Percentiles rank a stretch among this genome's conserved stretches.
phyloP scores from a whole-genome alignment of 2,888 invertebrate species.

The Agrochola litura region DNA sequence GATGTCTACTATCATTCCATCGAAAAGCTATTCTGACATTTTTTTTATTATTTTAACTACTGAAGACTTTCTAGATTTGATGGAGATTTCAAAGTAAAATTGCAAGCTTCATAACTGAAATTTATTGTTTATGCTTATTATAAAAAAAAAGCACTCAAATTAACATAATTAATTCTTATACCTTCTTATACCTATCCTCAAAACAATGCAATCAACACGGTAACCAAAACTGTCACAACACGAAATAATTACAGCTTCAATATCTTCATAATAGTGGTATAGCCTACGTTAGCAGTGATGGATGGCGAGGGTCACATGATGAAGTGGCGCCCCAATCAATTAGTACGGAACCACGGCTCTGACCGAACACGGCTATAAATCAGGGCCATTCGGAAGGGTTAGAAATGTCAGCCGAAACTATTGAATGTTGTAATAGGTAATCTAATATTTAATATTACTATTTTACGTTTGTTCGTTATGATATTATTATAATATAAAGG shows the following conservation, averaged over 20 bases:
- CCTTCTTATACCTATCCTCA: not conserved
- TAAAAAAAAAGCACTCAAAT: too few species aligned
- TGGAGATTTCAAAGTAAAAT: too few species aligned
- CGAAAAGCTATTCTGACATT: too few species aligned
- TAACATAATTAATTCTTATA: not conserved
- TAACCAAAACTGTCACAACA: conserved; percentile 17
- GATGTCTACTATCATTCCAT: too few species aligned
- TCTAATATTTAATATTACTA: not conserved
- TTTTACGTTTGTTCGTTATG: too few species aligned
- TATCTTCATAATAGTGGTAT: conserved; percentile 8
- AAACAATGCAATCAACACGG: conserved; percentile 30
- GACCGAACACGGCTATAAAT: conserved; percentile 61
- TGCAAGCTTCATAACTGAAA: too few species aligned
- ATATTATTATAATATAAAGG: too few species aligned
- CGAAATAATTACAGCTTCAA: conserved; percentile 40
- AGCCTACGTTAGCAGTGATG: conserved; percentile 71
- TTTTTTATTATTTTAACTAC: too few species aligned
- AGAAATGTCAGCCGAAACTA: not conserved
- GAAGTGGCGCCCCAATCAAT: conserved; percentile 79
- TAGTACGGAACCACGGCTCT: conserved; percentile 72
- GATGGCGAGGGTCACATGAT: conserved; percentile 80
- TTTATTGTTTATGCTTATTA: not conserved
- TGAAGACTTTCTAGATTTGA: too few species aligned
- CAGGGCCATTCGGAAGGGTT: conserved; percentile 46
- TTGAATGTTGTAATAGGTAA: conserved; percentile 6